A percentile compares a stretch with the other conserved stretches of the same genome.
Conservation (phyloP, 1,140 invertebrate genomes). For the Papilio polyxenes region DNA sequence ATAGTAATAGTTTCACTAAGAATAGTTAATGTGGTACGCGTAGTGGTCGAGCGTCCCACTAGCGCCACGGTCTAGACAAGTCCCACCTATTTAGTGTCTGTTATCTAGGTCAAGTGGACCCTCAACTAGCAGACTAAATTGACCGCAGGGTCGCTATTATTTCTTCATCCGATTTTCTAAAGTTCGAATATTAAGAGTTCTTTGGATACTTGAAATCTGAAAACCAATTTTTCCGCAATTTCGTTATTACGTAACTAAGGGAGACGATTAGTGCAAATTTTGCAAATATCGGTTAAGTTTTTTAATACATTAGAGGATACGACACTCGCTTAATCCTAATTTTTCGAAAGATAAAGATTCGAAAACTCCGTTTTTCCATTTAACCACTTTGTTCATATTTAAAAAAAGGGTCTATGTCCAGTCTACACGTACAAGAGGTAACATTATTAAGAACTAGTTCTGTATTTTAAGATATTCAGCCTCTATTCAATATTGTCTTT, state of each 20-base stretch:
- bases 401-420: neutral
- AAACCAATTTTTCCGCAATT: neutral
- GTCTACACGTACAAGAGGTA: neutral
- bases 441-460: neutral
- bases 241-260: too few species aligned
- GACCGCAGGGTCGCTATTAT: neutral
- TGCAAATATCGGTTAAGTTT: too few species aligned
- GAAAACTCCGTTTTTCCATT: neutral
- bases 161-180: neutral
- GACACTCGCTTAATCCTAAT: too few species aligned
- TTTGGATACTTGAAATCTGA: neutral
- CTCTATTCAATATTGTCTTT: neutral
- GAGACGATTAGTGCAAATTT: too few species aligned
- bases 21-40: neutral
- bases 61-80: constrained; percentile 32
- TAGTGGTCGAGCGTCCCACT: neutral
- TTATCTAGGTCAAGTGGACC: constrained; percentile 29
- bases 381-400: too few species aligned
- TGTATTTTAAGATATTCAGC: neutral
- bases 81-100: constrained; percentile 22
- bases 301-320: too few species aligned
- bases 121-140: neutral
- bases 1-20: neutral
- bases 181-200: neutral
- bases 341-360: too few species aligned